Evolutionary conservation across 2,797 vertebrate genomes (phyloP).

Genomic region (Pseudotriccus pelzelni): DNA sequence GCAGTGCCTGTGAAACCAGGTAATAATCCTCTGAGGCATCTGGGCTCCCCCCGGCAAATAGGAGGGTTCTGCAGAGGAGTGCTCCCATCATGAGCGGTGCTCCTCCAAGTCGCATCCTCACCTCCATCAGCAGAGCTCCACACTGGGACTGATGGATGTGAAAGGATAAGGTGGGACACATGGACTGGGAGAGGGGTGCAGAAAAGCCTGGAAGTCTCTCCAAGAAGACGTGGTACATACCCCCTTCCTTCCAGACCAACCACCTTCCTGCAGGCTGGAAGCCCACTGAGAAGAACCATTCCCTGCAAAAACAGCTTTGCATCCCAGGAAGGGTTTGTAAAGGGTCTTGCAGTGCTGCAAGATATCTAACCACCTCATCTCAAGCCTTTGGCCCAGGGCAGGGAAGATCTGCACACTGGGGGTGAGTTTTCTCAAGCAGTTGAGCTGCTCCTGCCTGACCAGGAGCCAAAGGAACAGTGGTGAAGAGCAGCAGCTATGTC

Average conservation of each 20-base stretch:
- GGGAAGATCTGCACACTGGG: not conserved
- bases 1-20: not conserved
- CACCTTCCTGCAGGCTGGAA: not conserved
- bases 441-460: not conserved
- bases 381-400: not conserved
- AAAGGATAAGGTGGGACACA: not conserved
- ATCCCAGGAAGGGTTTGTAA: not conserved
- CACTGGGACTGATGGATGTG: rapidly evolving
- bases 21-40: not conserved
- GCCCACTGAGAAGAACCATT: not conserved
- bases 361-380: not conserved
- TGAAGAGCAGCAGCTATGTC: not conserved
- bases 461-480: not conserved
- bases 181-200: not conserved
- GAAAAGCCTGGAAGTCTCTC: not conserved
- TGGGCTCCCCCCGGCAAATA: rapidly evolving
- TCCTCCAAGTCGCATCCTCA: rapidly evolving
- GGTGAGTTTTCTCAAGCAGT: not conserved
- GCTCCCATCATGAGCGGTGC: rapidly evolving
- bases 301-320: not conserved
- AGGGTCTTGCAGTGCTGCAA: not conserved
- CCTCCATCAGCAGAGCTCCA: rapidly evolving
- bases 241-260: not conserved
- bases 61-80: not conserved
- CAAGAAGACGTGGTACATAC: not conserved